Percentiles rank a stretch among this genome's conserved stretches.
These are phyloP conservation scores for Cacajao melanocephalus DNA, from an alignment of 2,797 vertebrate genomes.

Conservation along the genomic window DNA sequence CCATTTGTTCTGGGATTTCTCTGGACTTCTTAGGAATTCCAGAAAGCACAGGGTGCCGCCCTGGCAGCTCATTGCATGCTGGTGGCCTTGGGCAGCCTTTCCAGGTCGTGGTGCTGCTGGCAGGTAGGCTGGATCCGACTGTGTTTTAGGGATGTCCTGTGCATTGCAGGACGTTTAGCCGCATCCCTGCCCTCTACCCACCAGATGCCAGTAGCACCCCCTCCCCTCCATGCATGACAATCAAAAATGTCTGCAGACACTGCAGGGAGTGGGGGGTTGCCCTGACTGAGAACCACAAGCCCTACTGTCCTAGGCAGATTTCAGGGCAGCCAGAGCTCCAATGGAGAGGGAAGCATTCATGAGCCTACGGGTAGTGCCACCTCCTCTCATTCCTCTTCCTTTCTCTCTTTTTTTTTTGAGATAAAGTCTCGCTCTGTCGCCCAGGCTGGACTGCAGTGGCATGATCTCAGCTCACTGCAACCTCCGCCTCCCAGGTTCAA, in stretches of 20 bases:
- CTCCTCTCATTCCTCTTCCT: background rate
- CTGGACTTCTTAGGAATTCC: background rate
- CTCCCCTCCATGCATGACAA: background rate
- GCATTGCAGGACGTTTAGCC: fast-evolving
- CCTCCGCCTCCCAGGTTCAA: too few relatives aligned
- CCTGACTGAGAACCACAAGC: background rate
- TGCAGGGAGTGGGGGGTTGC: background rate
- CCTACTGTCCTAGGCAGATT: too few relatives aligned
- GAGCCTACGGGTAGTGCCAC: fast-evolving
- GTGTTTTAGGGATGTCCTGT: background rate
- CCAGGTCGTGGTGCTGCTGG: fast-evolving
- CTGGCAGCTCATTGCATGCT: fast-evolving
- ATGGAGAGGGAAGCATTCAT: fast-evolving
- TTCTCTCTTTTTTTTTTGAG: background rate
- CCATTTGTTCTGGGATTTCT: background rate
- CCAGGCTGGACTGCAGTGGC: too few relatives aligned
- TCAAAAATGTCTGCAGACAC: background rate
- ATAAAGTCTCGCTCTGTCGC: too few relatives aligned
- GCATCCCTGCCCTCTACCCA: background rate
- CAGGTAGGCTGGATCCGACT: fast-evolving
- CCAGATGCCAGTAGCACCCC: background rate
- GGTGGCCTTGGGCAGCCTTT: background rate
- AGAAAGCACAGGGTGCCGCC: background rate
- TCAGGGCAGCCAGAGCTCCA: background rate
- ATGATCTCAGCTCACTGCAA: too few relatives aligned